Evolutionary conservation across 2,797 vertebrate species (phyloP).

Genomic region (Columba guinea): DNA sequence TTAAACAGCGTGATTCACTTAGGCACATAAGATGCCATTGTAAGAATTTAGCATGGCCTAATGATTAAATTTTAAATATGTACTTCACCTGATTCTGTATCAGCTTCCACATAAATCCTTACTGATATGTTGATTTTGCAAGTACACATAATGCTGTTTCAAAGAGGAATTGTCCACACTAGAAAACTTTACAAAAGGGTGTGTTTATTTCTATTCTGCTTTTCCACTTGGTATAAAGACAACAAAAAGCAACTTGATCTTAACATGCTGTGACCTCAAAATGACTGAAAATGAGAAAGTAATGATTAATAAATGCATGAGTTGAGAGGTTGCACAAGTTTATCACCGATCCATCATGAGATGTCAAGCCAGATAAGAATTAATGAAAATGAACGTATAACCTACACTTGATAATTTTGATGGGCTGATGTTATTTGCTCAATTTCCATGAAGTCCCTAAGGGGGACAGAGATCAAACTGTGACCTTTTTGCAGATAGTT

Average conservation of each 20-base stretch:
- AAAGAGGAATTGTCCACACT: neutral
- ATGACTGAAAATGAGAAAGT: neutral
- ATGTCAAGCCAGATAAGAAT: neutral
- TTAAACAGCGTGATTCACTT: neutral
- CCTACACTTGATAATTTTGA: neutral
- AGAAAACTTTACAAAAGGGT: neutral
- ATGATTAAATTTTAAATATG: neutral
- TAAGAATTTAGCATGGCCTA: neutral
- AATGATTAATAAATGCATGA: neutral
- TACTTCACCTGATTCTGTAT: neutral
- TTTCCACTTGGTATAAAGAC: neutral
- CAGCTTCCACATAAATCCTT: neutral
- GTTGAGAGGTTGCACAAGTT: neutral
- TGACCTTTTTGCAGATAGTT: neutral
- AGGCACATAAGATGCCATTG: neutral
- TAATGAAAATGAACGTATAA: neutral
- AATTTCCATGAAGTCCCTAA: neutral
- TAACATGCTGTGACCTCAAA: neutral
- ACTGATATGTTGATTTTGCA: fast-evolving
- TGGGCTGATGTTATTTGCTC: neutral
- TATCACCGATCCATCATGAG: neutral
- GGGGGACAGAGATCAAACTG: neutral
- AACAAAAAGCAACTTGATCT: neutral
- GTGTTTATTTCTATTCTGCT: conserved; percentile 15
- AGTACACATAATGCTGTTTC: neutral